Evolutionary conservation across 2,797 vertebrate genomes (phyloP), one percentile per base, ranked within the genome.

Genomic region (Galagoides demidoff): DNA sequence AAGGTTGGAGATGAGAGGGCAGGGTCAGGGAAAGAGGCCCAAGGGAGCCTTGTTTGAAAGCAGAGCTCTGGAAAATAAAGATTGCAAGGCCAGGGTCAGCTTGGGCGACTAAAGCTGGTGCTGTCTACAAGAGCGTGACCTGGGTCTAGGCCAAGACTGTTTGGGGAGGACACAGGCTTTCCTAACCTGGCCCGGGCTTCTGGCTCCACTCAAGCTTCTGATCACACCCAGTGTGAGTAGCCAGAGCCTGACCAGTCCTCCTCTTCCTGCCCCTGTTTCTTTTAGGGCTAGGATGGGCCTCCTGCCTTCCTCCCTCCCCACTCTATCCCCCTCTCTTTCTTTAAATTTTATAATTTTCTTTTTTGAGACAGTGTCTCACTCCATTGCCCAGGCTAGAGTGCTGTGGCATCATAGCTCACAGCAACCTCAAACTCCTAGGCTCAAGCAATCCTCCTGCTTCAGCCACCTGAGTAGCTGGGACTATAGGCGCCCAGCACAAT

Each of bases 1-100:
- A 70, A 78, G 91, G 59, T 37, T 71, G 19, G 73, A 61, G 95
- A 92, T 94, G 52, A 91, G 92, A 87, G 73, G 49, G 10, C 19
- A 27, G 66, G 70, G 27, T 49, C 61, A 31, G 85, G 25, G 49
- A 61, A 63, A 39, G 71, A 89, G 73, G 39, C 20, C 20, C 0
- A 4, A 31, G 57, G 16, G 7, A 49, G 25, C 14, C 16, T n/a
- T 9, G 5, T 73, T 23, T 25, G 39, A 63, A 76, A 87, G 84
- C 59, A 64, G 63, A 57, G 19, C 37, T 71, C 70, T 49, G 22
- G 27, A 79, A 49, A 70, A n/a, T 49, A 14, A 64, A 77, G 83
- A 25, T 16, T 76, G 45, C 14, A 31, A 71, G 89, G 34, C 27
- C 43, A 7, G 39, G 12, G 3, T 19, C 29, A 12, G 63, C 6